A percentile compares a stretch with the other conserved stretches of the same genome.
phyloP scores from a whole-genome alignment of 2,888 invertebrate genomes.

The Entomobrya proxima region DNA sequence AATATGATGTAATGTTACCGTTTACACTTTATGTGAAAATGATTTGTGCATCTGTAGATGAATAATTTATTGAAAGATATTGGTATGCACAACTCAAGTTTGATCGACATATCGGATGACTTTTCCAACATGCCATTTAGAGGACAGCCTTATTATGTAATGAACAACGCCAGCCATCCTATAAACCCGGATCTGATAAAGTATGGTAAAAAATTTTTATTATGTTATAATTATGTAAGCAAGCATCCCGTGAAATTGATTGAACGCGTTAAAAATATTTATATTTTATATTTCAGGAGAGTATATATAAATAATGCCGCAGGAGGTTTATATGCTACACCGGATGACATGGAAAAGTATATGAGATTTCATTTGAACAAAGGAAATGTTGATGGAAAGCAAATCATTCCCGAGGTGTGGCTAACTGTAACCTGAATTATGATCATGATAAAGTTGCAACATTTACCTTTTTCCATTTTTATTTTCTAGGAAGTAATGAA shows the following conservation, averaged over 20 bases:
- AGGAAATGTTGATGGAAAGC: slow-evolving; percentile 54
- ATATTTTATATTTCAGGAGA: slow-evolving; percentile 5
- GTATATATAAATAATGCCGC: slow-evolving; percentile 31
- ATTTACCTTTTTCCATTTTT: background rate
- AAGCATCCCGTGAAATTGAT: background rate
- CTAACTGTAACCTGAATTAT: background rate
- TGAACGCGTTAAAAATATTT: background rate
- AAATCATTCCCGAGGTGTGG: slow-evolving; percentile 58
- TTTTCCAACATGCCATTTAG: slow-evolving; percentile 51
- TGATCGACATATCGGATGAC: slow-evolving; percentile 24
- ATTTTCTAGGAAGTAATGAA: background rate
- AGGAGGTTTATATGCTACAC: slow-evolving; percentile 56
- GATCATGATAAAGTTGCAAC: background rate
- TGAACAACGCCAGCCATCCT: slow-evolving; percentile 26
- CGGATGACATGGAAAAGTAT: slow-evolving; percentile 58
- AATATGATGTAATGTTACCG: no score
- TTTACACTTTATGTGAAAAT: no score
- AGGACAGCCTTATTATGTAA: slow-evolving; percentile 59
- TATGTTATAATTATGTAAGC: background rate
- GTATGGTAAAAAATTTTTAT: slow-evolving; percentile 16
- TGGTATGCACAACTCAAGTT: slow-evolving; percentile 68
- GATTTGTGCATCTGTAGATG: background rate
- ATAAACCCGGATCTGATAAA: slow-evolving; percentile 57
- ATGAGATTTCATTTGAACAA: slow-evolving; percentile 50
- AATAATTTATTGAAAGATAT: slow-evolving; percentile 52